phyloP scores from a whole-genome alignment of 2,888 invertebrate genomes.

The Stratiomys singularior region DNA sequence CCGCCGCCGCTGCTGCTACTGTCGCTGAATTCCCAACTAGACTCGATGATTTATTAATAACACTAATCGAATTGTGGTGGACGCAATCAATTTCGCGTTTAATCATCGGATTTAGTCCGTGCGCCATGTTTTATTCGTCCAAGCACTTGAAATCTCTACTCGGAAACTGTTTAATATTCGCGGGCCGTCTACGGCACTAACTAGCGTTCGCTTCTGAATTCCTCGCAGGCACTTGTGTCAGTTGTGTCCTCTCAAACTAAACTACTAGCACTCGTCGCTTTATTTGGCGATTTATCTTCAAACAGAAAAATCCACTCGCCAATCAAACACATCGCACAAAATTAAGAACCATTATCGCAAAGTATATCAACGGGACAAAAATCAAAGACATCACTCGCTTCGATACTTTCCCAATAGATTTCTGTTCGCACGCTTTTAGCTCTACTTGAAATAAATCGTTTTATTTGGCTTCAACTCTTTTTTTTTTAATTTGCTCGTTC shows the following conservation, averaged over 20 bases:
- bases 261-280: background rate
- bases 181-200: background rate
- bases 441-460: too few species aligned
- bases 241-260: background rate
- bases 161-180: background rate
- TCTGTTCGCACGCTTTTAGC: too few species aligned
- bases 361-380: background rate
- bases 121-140: constrained; percentile 66
- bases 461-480: too few species aligned
- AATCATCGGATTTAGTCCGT: constrained; percentile 69
- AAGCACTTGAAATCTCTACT: background rate
- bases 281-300: background rate
- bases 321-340: background rate
- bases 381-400: too few species aligned
- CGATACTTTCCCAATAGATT: too few species aligned
- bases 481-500: too few species aligned
- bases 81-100: constrained; percentile 62
- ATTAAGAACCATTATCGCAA: background rate
- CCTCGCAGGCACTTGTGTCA: background rate
- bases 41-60: constrained; percentile 35
- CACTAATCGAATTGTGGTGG: constrained; percentile 53
- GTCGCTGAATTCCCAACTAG: constrained; percentile 23
- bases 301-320: background rate
- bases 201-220: background rate
- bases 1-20: constrained; percentile 4